Base-by-base conservation (phyloP, 2,113 vertebrate genomes). In the Ovis aries region DNA sequence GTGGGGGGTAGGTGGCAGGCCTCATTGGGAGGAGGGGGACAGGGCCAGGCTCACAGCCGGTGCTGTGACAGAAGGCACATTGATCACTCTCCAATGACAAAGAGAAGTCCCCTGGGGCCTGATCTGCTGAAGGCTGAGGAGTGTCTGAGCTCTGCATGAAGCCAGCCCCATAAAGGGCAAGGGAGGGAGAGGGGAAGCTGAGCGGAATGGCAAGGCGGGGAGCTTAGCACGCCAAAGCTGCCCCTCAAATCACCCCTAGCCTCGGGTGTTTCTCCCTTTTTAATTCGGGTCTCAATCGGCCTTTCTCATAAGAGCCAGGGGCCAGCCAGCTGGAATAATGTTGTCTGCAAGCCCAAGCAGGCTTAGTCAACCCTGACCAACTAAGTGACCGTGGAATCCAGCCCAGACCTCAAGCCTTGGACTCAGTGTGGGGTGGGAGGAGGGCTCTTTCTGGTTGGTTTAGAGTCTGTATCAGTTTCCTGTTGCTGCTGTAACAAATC, bases 301-400 rank as follows among this genome's bases (percentile, higher is more conserved):
- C 64, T 97, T 88, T 77, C 78, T 81, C 62, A 45, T 2, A n/a
- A 16, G 59, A 19, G 1, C 78, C 23, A 11, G 36, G 8, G 50
- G 29, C 78, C 11, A 4, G 74, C 36, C 59, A 50, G 62, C 62
- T 52, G 45, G 77, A 93, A 62, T 40, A 25, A 16, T 5, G 53
- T 45, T 64, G 40, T 83, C 89, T 84, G 29, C 4, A 2, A 67
- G 50, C 12, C 50, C 0, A 0, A 60, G n/a, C 40, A 40, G 23
- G 40, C 29, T 9, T 23, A 3, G 17, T 25, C 55, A 29, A 23
- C 43, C 29, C 64, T 1, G 4, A n/a, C 45, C 1, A 1, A 15
- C 6, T 1, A 4, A 50, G 33, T 7, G 33, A 6, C 14, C 1
- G 0, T 3, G 33, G 67, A 45, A 19, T 25, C 57, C 29, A 25